Conservation (phyloP, 2,113 vertebrate genomes). For the Struthidea cinerea region DNA sequence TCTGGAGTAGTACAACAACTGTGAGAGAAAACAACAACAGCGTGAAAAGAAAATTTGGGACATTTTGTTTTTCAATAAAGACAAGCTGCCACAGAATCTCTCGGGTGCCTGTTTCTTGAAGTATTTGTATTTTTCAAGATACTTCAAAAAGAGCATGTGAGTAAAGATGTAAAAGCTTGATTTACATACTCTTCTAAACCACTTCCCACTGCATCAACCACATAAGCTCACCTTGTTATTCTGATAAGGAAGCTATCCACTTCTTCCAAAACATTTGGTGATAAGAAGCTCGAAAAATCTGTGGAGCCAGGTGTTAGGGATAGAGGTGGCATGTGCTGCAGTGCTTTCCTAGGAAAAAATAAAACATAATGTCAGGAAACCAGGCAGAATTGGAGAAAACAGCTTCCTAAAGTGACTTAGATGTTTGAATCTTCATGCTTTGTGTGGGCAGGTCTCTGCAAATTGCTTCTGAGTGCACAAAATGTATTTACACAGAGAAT, state of each 20-base stretch:
- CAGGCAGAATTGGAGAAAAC: background rate
- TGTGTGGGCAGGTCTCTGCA: background rate
- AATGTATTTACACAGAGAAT: background rate
- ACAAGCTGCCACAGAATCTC: background rate
- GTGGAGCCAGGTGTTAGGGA: constrained; percentile 88
- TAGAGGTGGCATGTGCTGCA: constrained; percentile 93
- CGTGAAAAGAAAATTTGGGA: background rate
- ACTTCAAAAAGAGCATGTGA: background rate
- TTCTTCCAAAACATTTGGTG: constrained; percentile 91
- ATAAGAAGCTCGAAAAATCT: constrained; percentile 92
- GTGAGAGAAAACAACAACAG: background rate
- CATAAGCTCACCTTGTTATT: constrained; percentile 80
- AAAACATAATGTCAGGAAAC: background rate
- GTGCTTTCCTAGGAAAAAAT: constrained; percentile 81
- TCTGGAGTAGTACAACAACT: constrained; percentile 90
- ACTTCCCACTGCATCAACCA: background rate
- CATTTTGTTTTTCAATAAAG: background rate
- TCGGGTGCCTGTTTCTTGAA: background rate
- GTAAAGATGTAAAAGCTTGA: background rate
- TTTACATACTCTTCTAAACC: constrained; percentile 41
- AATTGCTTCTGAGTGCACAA: background rate
- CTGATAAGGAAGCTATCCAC: constrained; percentile 95
- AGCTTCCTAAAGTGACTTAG: background rate
- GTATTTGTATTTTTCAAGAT: background rate
- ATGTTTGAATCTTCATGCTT: background rate